Conservation (phyloP, 2,888 invertebrate genomes). For the Slavum lentiscoides region DNA sequence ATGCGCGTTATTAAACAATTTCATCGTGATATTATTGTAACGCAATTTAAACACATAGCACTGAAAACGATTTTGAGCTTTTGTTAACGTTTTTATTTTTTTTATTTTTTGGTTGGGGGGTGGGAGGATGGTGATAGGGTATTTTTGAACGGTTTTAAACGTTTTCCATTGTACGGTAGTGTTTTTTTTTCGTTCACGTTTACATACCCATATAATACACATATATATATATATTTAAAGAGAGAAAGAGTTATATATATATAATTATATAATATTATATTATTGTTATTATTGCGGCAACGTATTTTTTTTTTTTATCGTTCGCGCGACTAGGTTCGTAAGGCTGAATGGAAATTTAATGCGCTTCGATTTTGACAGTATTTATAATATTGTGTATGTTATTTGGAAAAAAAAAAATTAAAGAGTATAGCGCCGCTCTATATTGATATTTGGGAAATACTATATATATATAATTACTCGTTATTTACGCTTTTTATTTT, state of each 20-base stretch:
- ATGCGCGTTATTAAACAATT: constrained; percentile 14
- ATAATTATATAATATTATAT: constrained; percentile 10
- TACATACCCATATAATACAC: neutral
- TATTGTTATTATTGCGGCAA: constrained; percentile 20
- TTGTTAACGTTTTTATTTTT: neutral
- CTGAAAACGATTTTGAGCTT: neutral
- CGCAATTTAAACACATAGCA: neutral
- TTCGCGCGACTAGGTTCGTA: constrained; percentile 15
- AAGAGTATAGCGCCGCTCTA: neutral
- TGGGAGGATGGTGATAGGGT: too few species aligned
- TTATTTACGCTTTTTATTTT: constrained; percentile 32
- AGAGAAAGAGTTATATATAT: neutral
- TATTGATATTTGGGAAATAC: neutral
- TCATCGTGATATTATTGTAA: neutral
- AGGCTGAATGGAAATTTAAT: constrained; percentile 50
- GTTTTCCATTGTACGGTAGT: constrained; percentile 8
- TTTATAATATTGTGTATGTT: neutral
- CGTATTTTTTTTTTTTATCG: constrained; percentile 25
- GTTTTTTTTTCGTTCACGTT: constrained; percentile 2
- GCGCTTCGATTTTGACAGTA: constrained; percentile 39
- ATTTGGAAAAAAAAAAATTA: neutral
- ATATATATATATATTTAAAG: constrained; percentile 1
- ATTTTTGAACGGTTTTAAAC: neutral
- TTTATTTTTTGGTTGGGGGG: neutral
- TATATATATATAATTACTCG: neutral